Conservation (phyloP, 2,888 invertebrate genomes). For the Odontothrips loti region DNA sequence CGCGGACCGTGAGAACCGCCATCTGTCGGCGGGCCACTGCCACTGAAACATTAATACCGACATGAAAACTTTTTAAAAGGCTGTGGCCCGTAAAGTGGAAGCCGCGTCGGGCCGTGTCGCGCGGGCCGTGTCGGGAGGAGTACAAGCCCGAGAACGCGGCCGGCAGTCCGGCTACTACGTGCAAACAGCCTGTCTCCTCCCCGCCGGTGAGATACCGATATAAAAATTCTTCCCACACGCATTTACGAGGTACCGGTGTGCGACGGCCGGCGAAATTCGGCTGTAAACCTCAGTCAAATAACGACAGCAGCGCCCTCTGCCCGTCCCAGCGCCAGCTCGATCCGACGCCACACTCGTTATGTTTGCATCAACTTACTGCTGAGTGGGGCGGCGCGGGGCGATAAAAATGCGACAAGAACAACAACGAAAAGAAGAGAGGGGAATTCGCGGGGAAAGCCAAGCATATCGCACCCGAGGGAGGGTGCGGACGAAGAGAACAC, state of each 20-base stretch:
- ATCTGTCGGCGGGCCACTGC: too few relatives aligned
- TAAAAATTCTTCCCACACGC: conserved; percentile 19
- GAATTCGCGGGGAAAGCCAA: too few relatives aligned
- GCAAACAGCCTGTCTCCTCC: background rate
- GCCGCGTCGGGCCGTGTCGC: background rate
- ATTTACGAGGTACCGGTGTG: background rate
- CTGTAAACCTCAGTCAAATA: conserved; percentile 9
- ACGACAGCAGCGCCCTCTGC: background rate
- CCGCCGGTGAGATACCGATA: background rate
- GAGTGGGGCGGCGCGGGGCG: too few relatives aligned
- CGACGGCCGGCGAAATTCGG: background rate
- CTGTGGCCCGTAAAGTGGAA: background rate
- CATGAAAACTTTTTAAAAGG: conserved; percentile 22
- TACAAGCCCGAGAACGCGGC: background rate
- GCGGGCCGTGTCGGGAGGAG: background rate
- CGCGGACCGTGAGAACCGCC: background rate
- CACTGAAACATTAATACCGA: background rate
- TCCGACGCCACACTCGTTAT: too few relatives aligned
- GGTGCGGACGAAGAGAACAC: background rate
- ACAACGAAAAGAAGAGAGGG: too few relatives aligned
- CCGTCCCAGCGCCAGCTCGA: too few relatives aligned
- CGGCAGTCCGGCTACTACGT: background rate
- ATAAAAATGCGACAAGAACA: too few relatives aligned
- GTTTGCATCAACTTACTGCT: too few relatives aligned
- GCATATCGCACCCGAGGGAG: background rate